Base-by-base conservation (phyloP, 2,797 vertebrate genomes). In the Rhabdomys pumilio region DNA sequence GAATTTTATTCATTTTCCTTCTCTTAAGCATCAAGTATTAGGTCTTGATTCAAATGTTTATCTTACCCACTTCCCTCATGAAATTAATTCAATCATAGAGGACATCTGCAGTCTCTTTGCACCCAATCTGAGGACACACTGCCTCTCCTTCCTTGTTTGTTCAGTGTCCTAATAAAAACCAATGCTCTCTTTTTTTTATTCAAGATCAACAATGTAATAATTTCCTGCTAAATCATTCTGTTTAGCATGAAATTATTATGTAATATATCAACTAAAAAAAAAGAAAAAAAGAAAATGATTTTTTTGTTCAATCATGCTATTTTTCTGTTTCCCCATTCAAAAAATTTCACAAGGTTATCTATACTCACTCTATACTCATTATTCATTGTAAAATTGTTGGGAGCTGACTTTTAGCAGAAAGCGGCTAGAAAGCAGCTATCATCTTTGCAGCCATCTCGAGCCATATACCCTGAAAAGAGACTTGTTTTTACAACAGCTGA, bases 151-250 rank as follows among this genome's bases (percentile, higher is more conserved):
- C 24, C 15, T 34, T 12, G 53, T 61, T 50, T 93, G 94, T 47
- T 82, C 31, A 4, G 24, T 20, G 72, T 65, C 91, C 19, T 90
- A 47, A 84, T 80, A 38, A 95, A 93, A 76, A 19, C 31, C n/a
- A 15, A 10, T 3, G 19, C 29, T 72, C 14, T 65, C 20, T 34
- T 84, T 84, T 84, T 84, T 85, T 72, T 69, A 79, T 38, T 26
- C 29, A 86, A 61, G 15, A 8, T 90, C 41, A 73, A 65, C 72
- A 61, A 22, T 83, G 22, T n/a, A 91, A 65, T 13, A 89, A 26
- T 81, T 85, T 93, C 34, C 38, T 82, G 61, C 38, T 77, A 92
- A 92, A 53, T 90, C 34, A 53, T 80, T 83, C 41, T 69, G 3
- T 84, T 90, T 55, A 94, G 6, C 26, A 59, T 88, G 47, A 96